Evolutionary conservation across 2,797 vertebrate species (phyloP).

Genomic region (Rhynchonycteris naso): DNA sequence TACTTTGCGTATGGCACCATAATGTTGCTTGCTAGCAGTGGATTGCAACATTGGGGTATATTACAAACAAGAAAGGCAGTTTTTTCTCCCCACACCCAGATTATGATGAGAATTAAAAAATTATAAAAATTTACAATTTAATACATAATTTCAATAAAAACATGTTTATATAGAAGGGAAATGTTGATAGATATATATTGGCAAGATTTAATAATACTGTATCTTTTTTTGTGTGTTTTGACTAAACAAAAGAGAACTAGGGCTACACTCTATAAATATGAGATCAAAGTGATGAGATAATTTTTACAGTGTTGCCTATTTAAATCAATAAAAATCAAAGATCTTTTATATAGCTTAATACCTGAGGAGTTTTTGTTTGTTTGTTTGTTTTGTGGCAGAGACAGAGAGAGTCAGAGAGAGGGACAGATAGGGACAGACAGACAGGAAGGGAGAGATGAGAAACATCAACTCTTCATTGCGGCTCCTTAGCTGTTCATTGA

Average conservation of each 20-base stretch:
- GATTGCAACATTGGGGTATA: background rate
- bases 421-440: too few relatives aligned
- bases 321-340: slow-evolving; percentile 43
- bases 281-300: slow-evolving; percentile 43
- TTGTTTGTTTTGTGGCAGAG: too few relatives aligned
- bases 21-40: background rate
- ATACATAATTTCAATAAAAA: background rate
- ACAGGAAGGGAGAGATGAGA: too few relatives aligned
- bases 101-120: background rate
- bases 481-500: too few relatives aligned
- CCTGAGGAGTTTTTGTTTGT: slow-evolving; percentile 30
- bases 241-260: background rate
- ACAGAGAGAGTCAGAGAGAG: too few relatives aligned
- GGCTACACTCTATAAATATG: background rate
- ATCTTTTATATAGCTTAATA: background rate
- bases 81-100: background rate
- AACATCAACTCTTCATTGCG: too few relatives aligned
- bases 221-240: background rate
- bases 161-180: background rate
- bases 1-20: background rate
- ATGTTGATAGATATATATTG: slow-evolving; percentile 15
- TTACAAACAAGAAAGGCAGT: background rate
- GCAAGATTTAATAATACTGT: background rate
- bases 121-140: background rate
- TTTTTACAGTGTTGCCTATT: background rate